Base-by-base conservation (phyloP, 2,113 vertebrate genomes). In the human region DNA sequence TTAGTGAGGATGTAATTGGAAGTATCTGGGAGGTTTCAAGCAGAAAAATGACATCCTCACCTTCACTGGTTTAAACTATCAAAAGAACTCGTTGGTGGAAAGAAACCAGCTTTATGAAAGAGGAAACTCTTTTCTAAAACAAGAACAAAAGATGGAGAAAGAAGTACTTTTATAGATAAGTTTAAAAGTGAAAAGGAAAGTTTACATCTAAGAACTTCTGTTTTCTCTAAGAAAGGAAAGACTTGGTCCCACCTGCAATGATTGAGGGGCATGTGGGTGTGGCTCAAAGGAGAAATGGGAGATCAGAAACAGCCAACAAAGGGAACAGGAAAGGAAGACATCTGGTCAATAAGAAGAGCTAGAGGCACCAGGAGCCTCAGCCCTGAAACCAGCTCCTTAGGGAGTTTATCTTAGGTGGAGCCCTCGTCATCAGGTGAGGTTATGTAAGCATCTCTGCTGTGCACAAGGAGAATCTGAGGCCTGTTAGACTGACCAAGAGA, bases 11-110 rank as follows among this genome's bases (percentile, higher is more conserved):
- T 80, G 10, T 32, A 84, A 20, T 40, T 43, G 57, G 72, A 97
- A 84, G 25, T 48, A 97, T 68, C 40, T 75, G 70, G 30, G 66
- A 52, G 13, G 7, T 79, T 97, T 88, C 40, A 84, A 90, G 72
- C 55, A 80, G 40, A 90, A 45, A 93, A 30, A 68, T 80, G 11
- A 59, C 30, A 93, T n/a, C 38, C 45, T 52, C 52, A 43, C 25
- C 73, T 82, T 87, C 84, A 79, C 8, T 6, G 59, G 89, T 94
- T 92, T 82, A 94, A 95, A 87, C 52, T 80, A 75, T 80, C 50
- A 75, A 76, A 72, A 90, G 75, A 59, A 80, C 52, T 82, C 89
- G 76, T 25, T 48, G 25, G 59, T 8, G 20, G 14, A 13, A 38
- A 89, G 45, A 73, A 79, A 76, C 38, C 13, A 43, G 18, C 55